phyloP scores from a whole-genome alignment of 1,140 invertebrate genomes.

The Steinernema khuongi region DNA sequence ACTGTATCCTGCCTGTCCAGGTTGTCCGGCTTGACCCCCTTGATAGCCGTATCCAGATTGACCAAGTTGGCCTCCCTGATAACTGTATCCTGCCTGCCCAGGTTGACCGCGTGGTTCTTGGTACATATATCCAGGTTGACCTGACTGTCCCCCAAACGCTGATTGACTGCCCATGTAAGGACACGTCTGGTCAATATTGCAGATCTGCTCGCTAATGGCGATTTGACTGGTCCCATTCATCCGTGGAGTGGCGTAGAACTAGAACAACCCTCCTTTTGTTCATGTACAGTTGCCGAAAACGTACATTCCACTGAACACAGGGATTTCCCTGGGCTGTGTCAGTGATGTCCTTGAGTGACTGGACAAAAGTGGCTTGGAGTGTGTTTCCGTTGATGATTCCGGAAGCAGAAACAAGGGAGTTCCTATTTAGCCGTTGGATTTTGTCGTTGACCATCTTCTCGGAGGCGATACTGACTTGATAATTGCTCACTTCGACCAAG shows the following conservation, averaged over 20 bases:
- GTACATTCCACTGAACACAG: neutral
- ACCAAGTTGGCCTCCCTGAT: neutral
- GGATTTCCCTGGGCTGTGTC: neutral
- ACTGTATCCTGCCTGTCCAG: too few relatives aligned
- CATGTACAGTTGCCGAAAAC: neutral
- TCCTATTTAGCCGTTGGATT: neutral
- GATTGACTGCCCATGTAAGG: neutral
- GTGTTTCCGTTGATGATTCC: neutral
- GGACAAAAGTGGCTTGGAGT: neutral
- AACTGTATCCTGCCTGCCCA: neutral
- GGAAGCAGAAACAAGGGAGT: neutral
- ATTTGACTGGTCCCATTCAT: neutral
- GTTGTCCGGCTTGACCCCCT: neutral
- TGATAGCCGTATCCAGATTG: neutral
- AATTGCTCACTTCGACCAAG: neutral
- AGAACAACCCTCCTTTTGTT: neutral
- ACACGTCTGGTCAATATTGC: neutral
- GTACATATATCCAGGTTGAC: too few relatives aligned
- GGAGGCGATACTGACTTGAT: neutral
- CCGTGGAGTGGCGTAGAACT: constrained; percentile 6
- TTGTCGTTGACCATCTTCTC: neutral
- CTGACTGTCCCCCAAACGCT: neutral
- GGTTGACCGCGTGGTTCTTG: too few relatives aligned
- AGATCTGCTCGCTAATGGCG: neutral
- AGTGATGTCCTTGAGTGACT: neutral